phyloP scores from a whole-genome alignment of 2,797 vertebrate species.

The Neosilurus mollespiculum region DNA sequence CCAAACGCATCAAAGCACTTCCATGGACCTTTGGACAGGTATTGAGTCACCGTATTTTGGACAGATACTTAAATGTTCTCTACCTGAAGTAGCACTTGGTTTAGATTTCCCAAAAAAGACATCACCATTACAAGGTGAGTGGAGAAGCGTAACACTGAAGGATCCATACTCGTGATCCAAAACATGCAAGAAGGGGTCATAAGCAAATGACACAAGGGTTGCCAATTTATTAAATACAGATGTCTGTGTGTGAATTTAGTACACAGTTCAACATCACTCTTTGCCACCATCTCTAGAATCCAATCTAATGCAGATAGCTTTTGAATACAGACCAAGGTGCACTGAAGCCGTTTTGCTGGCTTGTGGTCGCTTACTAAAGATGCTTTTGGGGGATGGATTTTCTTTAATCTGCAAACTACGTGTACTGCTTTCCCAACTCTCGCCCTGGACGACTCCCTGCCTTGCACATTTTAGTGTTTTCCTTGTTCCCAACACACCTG shows the following conservation, averaged over 20 bases:
- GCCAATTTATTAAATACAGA: not conserved
- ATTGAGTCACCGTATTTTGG: not conserved
- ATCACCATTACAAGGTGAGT: not conserved
- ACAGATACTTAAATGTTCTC: not conserved
- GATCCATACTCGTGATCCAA: not conserved
- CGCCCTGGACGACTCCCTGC: no score
- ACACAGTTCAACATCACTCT: not conserved
- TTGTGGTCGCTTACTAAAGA: not conserved
- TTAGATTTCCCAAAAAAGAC: not conserved
- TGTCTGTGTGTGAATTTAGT: not conserved
- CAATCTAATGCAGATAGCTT: not conserved
- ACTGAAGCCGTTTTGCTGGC: not conserved
- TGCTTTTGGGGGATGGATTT: not conserved
- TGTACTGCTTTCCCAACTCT: not conserved
- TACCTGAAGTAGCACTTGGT: not conserved
- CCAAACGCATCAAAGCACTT: conserved; percentile 66
- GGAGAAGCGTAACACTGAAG: not conserved
- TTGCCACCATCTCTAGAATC: not conserved
- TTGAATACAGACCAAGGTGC: not conserved
- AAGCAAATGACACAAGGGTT: not conserved
- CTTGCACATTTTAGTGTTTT: no score
- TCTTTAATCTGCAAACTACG: not conserved
- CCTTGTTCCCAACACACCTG: no score
- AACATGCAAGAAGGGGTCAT: not conserved
- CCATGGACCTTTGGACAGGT: conserved; percentile 94